Base-by-base conservation (phyloP, 1,140 invertebrate species). In the Habropoda laboriosa region DNA sequence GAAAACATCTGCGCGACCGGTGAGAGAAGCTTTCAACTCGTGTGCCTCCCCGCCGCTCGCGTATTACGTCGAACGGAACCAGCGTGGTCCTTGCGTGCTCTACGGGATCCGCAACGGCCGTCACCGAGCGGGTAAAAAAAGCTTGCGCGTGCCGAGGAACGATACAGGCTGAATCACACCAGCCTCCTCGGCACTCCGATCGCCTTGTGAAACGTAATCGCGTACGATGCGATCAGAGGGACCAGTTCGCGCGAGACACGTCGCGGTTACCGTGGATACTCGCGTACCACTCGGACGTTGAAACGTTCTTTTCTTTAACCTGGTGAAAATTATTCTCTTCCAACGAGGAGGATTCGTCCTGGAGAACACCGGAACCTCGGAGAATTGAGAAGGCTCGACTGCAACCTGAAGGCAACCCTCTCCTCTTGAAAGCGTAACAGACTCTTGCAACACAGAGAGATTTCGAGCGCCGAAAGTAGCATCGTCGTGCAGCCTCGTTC, bases 1-100 rank as follows among this genome's bases (percentile, higher is more conserved):
- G 67, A 80, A 60, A 78, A 72, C 68, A 73, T 72, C 76, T 55
- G 68, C 76, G 76, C 68, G 76, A 63, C 57, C 76, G 67, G 45
- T 47, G 45, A n/a, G n/a, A n/a, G n/a, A 47, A 61, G 76, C 67
- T 79, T 79, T 72, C 30, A 42, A 79, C 68, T 79, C 76, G 76
- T 35, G 76, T 61, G 38, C 67, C 27, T 63, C 35, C 32, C 45
- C 68, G 47, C 38, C 53, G n/a, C 76, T 78, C 67, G 61, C 75
- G 75, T 61, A n/a, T 70, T 45, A 49, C 75, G 63, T 66, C 63
- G 63, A 27, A 80, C 40, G 40, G 79, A 51, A 82, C 47, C 55
- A 82, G 79, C 68, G 76, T 72, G 76, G 68, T 53, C 42, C 24
- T 18, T 49, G 68, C 75, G 30, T 57, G 66, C 35, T 42, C 40